Evolutionary conservation across 2,113 vertebrate species (phyloP).

Genomic region (Ammodytes marinus): DNA sequence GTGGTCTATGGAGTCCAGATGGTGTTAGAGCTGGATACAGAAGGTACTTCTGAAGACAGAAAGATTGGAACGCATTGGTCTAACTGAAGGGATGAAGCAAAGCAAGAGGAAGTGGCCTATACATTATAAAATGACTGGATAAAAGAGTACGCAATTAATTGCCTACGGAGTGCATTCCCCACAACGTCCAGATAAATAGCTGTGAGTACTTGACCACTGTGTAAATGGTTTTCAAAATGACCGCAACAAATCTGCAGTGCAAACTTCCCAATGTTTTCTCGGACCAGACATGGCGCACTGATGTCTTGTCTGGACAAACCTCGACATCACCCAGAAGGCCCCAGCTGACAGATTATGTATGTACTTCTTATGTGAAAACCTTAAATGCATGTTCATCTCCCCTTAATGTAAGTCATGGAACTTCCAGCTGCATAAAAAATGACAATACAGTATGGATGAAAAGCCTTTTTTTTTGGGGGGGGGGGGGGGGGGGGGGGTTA

Average conservation of each 20-base stretch:
- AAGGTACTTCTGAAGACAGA: background rate
- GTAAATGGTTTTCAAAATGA: background rate
- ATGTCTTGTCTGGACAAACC: background rate
- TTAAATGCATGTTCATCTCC: constrained; percentile 21
- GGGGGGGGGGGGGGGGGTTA: background rate
- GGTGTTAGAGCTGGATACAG: constrained; percentile 9
- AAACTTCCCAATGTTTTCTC: background rate
- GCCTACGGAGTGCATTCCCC: background rate
- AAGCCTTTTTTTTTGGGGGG: background rate
- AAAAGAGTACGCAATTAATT: background rate
- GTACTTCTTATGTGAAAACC: constrained; percentile 22
- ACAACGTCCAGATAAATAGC: background rate
- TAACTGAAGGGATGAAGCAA: background rate
- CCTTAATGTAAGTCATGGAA: constrained; percentile 22
- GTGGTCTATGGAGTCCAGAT: background rate
- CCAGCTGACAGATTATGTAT: constrained; percentile 53
- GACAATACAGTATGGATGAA: background rate
- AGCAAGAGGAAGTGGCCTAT: background rate
- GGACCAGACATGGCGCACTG: background rate
- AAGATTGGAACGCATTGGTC: background rate
- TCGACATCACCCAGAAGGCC: constrained; percentile 7
- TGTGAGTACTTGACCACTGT: background rate
- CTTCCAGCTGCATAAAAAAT: constrained; percentile 44
- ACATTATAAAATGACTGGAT: background rate
- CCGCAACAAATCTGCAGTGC: background rate